Percentiles rank a stretch among this genome's conserved stretches.
Conservation (phyloP, 2,888 invertebrate genomes). For the Herminia tarsipennalis region DNA sequence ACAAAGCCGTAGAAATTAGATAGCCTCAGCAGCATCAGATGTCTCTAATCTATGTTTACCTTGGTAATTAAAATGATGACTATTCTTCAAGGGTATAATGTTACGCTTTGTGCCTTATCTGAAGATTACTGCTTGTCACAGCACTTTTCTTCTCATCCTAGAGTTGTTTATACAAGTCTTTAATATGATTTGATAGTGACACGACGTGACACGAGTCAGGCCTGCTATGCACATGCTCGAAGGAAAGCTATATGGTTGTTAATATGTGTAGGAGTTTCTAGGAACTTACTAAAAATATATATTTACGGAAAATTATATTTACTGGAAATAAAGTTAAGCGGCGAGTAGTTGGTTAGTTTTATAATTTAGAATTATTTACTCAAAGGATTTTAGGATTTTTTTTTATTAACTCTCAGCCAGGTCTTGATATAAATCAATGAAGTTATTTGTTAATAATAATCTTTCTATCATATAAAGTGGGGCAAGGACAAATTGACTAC, state of each 20-base stretch:
- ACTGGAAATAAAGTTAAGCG: too few relatives aligned
- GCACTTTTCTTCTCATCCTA: constrained; percentile 51
- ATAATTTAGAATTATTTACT: too few relatives aligned
- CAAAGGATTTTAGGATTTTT: too few relatives aligned
- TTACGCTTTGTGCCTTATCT: constrained; percentile 66
- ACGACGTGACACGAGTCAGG: constrained; percentile 34
- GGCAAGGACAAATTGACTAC: too few relatives aligned
- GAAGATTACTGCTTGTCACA: constrained; percentile 46
- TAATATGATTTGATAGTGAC: constrained; percentile 60
- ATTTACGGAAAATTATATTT: too few relatives aligned
- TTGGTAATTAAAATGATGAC: constrained; percentile 67
- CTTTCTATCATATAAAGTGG: too few relatives aligned
- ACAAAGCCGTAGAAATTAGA: neutral
- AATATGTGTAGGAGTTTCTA: constrained; percentile 8
- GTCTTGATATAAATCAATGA: too few relatives aligned
- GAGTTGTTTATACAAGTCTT: constrained; percentile 50
- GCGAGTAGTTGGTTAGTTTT: too few relatives aligned
- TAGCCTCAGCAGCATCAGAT: constrained; percentile 52
- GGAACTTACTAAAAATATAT: neutral
- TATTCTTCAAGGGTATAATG: constrained; percentile 67
- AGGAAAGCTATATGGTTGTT: constrained; percentile 8
- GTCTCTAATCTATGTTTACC: constrained; percentile 64
- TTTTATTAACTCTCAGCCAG: too few relatives aligned
- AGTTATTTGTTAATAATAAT: too few relatives aligned
- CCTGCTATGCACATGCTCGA: constrained; percentile 9